A percentile compares a stretch with the other conserved stretches of the same genome.
Conservation (phyloP, 2,888 invertebrate species). For the Mantis religiosa region DNA sequence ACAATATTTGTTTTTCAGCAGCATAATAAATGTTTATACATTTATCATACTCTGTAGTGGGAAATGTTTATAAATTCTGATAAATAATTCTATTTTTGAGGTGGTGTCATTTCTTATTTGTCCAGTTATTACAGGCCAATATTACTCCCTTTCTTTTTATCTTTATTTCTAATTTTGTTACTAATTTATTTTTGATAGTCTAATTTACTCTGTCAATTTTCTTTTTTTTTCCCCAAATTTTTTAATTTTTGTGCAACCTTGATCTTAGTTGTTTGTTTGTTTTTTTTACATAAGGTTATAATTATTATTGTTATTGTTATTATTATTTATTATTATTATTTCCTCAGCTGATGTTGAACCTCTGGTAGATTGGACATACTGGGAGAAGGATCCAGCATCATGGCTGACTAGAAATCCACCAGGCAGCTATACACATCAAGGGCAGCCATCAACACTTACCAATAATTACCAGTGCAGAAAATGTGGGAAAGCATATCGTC, state of each 20-base stretch:
- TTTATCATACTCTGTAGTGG: too few species aligned
- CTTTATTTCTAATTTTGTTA: too few species aligned
- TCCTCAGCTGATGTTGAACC: background rate
- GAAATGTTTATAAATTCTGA: too few species aligned
- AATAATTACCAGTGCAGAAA: constrained; percentile 24
- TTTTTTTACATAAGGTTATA: background rate
- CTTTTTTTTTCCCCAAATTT: background rate
- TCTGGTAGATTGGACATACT: background rate
- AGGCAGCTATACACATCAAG: background rate
- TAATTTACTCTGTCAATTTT: background rate
- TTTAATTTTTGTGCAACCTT: background rate
- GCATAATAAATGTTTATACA: too few species aligned
- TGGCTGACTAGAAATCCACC: background rate
- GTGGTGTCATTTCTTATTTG: too few species aligned
- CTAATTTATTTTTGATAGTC: too few species aligned
- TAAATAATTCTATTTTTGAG: too few species aligned
- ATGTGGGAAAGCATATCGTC: constrained; percentile 29
- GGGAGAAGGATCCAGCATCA: background rate
- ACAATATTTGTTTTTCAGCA: too few species aligned
- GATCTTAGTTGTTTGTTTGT: background rate
- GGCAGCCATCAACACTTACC: background rate
- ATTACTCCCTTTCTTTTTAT: too few species aligned
- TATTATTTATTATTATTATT: background rate
- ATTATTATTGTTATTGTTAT: background rate
- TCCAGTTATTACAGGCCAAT: too few species aligned